Evolutionary conservation across 64 coral and sea anemone genomes (phyloP), one percentile per base, ranked within the genome.

Genomic region (Montipora sp.): DNA sequence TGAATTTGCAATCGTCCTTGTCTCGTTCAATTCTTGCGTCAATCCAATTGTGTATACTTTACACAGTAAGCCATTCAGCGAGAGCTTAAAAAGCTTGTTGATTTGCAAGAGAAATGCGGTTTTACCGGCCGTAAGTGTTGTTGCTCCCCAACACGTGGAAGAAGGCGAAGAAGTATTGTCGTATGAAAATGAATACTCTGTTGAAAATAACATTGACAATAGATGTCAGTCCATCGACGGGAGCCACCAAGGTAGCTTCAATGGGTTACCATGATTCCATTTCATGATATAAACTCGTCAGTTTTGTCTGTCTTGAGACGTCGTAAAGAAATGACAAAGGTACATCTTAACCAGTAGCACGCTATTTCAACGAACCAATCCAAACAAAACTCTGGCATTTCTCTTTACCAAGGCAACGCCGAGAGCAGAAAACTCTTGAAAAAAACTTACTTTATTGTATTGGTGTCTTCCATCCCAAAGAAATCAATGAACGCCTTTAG

Each of bases 1-100:
- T 83, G 57, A 83, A 15, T 24, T 65, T 0, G 80, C 22, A 83
- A 83, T 83, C 45, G 57, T 63, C 53, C 59, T 83, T 83, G 24
- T 83, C 27, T 65, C 59, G 5, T 83, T 83, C 23, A 83, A 83
- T 16, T 83, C 80, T 22, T 83, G 80, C 24, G 24, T 83, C 80
- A 83, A 83, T 5, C 80, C 80, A 15, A 46, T 83, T 18, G 59
- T 83, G 23, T 83, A 83, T 36, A 83, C 57, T 3, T 83, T 83
- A 46, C 80, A 83, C 43, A 66, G 80, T 13, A 46, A 14, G 6
- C 80, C 58, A 4, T 83, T 83, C 23, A 83, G 80, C 12, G 44
- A 43, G 21, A 10, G 80, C 6, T 65, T 83, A 46, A 83, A 66
- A 24, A 83, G 24, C 57, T 45, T 83, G 36, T 1, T 83, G 80